A percentile compares a stretch with the other conserved stretches of the same genome.
These are phyloP conservation scores for Gouania willdenowi DNA, from an alignment of 2,797 vertebrate genomes.

Conservation along the genomic window DNA sequence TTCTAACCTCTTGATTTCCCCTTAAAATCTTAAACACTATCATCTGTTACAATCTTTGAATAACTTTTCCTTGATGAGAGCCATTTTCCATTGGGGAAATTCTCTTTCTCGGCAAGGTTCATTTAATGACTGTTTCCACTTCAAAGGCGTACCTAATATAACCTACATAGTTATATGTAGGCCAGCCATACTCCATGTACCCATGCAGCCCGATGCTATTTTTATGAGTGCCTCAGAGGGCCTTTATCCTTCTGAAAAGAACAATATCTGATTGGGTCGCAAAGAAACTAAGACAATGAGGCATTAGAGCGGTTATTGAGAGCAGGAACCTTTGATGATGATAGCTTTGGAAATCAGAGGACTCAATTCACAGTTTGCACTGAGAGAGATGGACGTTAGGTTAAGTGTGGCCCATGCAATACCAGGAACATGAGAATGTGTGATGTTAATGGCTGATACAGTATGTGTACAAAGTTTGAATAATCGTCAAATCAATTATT, in stretches of 20 bases:
- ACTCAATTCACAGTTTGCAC: too few species aligned
- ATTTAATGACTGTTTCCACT: constrained; percentile 25
- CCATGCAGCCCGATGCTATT: constrained; percentile 56
- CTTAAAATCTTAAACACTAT: background rate
- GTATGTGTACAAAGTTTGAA: too few species aligned
- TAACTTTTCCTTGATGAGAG: constrained; percentile 10
- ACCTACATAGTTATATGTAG: constrained; percentile 60
- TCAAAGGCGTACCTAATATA: constrained; percentile 35
- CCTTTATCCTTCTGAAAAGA: constrained; percentile 31
- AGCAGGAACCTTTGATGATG: too few species aligned
- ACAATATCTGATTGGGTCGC: constrained; percentile 1
- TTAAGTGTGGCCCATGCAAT: too few species aligned
- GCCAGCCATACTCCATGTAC: constrained; percentile 54
- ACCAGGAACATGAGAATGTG: too few species aligned
- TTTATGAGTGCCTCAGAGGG: constrained; percentile 58
- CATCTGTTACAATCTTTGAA: constrained; percentile 3
- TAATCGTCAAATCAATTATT: too few species aligned
- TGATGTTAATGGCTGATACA: too few species aligned
- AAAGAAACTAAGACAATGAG: too few species aligned
- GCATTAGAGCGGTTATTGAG: too few species aligned
- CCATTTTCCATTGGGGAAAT: constrained; percentile 7
- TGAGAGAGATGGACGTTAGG: too few species aligned
- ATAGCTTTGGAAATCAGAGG: too few species aligned
- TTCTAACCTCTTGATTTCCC: too few species aligned
- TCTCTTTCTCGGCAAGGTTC: background rate